Conservation (phyloP, 2,797 vertebrate species). For the Pseudochirops cupreus region DNA sequence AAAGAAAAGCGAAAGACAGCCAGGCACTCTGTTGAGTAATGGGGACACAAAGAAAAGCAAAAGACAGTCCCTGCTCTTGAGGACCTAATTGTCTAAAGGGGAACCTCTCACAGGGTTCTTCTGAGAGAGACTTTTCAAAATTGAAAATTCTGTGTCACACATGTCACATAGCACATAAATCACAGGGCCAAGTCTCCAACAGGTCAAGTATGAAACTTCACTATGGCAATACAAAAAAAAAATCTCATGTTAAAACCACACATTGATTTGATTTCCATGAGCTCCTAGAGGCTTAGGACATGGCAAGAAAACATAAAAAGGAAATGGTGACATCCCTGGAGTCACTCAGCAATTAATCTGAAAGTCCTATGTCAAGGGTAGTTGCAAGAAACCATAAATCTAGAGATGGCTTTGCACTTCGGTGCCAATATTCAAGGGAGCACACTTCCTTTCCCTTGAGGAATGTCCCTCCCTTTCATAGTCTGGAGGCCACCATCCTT, state of each 20-base stretch:
- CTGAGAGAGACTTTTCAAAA: too few relatives aligned
- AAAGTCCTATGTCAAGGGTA: background rate
- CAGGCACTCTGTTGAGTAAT: too few relatives aligned
- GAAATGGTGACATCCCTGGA: background rate
- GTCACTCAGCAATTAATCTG: background rate
- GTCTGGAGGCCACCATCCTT: too few relatives aligned
- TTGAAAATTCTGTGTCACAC: background rate
- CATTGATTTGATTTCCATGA: background rate
- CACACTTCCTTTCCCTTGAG: too few relatives aligned
- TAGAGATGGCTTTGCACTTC: background rate
- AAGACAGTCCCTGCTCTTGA: too few relatives aligned
- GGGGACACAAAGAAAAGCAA: too few relatives aligned
- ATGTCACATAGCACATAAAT: background rate
- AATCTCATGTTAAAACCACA: constrained; percentile 25
- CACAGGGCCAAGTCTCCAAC: background rate
- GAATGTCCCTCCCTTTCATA: too few relatives aligned
- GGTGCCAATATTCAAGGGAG: too few relatives aligned
- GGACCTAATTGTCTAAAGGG: too few relatives aligned
- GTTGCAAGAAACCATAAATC: background rate
- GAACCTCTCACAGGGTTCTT: too few relatives aligned
- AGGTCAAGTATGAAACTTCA: background rate
- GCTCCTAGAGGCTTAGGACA: background rate
- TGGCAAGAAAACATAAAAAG: background rate
- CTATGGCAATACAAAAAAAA: background rate
- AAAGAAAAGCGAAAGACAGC: too few relatives aligned